phyloP scores from a whole-genome alignment of 2,888 invertebrate species.

The Harpagoxenus sublaevis region DNA sequence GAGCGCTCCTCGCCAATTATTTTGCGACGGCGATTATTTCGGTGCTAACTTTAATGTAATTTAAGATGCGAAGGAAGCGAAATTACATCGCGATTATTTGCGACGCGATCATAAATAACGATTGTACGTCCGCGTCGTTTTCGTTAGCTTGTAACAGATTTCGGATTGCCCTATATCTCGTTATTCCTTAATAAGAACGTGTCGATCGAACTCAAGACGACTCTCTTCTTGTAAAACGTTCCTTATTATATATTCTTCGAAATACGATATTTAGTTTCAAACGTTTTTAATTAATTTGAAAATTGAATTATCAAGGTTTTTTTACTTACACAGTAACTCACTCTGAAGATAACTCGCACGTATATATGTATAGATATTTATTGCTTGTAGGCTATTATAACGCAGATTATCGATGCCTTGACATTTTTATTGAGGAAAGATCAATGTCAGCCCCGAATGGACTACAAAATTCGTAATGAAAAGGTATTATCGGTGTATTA shows the following conservation, averaged over 20 bases:
- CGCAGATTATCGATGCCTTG: not conserved
- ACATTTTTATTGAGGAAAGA: not conserved
- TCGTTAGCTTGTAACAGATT: not conserved
- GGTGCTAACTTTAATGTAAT: slow-evolving; percentile 18
- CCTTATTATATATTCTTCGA: not conserved
- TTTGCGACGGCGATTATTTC: slow-evolving; percentile 29
- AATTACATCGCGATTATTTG: slow-evolving; percentile 18
- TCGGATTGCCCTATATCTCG: not conserved
- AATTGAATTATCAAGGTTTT: not conserved
- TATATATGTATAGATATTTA: not conserved
- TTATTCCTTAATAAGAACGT: not conserved
- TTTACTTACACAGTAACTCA: not conserved
- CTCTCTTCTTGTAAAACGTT: not conserved
- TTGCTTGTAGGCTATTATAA: not conserved
- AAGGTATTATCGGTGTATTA: not conserved
- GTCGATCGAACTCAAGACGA: not conserved
- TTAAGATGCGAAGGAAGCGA: not conserved
- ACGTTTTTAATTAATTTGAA: not conserved
- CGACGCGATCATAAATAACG: not conserved
- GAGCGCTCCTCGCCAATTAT: slow-evolving; percentile 30
- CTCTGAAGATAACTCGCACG: not conserved
- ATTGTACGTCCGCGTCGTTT: not conserved
- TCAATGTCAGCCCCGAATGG: not conserved
- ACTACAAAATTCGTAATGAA: not conserved
- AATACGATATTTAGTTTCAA: not conserved